phyloP scores from a whole-genome alignment of 2,113 vertebrate genomes.

The Tylochromis polylepis region DNA sequence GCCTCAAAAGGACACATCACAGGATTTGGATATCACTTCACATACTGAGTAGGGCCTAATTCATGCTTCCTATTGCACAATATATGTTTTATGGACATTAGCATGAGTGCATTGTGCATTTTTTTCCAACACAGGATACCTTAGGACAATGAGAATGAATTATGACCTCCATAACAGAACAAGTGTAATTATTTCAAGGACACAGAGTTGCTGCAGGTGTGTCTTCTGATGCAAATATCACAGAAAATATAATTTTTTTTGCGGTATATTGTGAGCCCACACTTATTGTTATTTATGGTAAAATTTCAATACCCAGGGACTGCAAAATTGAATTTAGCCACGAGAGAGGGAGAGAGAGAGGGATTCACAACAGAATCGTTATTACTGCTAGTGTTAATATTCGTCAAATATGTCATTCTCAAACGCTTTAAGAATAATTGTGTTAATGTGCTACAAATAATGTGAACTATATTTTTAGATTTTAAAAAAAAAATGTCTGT shows the following conservation, averaged over 20 bases:
- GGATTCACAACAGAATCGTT: neutral
- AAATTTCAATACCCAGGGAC: neutral
- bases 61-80: conserved; percentile 41
- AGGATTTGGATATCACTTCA: conserved; percentile 60
- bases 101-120: conserved; percentile 28
- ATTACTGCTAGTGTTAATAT: neutral
- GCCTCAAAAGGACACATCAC: conserved; percentile 81
- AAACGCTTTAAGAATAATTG: neutral
- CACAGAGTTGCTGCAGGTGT: conserved; percentile 57
- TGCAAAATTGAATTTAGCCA: neutral
- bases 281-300: conserved; percentile 18
- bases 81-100: conserved; percentile 42
- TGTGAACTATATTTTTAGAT: neutral
- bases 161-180: conserved; percentile 46
- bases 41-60: conserved; percentile 59
- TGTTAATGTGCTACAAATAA: neutral
- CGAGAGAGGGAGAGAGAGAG: neutral
- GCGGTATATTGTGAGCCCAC: conserved; percentile 3
- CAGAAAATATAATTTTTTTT: conserved; percentile 36
- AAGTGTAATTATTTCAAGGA: conserved; percentile 69
- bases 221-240: conserved; percentile 53
- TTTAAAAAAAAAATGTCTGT: neutral
- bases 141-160: conserved; percentile 67
- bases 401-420: neutral
- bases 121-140: conserved; percentile 42